These are phyloP conservation scores for Cervus canadensis DNA, from an alignment of 2,113 vertebrate genomes.

Conservation along the genomic window DNA sequence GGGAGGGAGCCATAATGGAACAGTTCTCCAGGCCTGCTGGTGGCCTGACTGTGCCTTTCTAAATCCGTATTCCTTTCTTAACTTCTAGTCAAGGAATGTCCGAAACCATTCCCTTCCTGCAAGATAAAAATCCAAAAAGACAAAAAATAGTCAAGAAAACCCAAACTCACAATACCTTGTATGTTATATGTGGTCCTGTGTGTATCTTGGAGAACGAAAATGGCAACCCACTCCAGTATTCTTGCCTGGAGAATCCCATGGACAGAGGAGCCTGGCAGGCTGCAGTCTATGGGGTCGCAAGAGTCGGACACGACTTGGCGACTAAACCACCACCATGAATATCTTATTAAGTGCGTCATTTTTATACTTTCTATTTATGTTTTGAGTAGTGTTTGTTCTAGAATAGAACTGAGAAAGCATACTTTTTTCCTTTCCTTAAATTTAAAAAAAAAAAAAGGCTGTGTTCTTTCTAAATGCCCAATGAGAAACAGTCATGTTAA, in stretches of 20 bases:
- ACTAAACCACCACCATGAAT: background rate
- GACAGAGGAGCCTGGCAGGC: background rate
- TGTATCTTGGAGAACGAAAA: background rate
- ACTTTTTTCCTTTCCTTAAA: background rate
- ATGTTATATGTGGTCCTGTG: background rate
- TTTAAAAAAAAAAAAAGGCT: background rate
- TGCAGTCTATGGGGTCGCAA: background rate
- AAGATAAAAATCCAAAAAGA: background rate
- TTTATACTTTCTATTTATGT: background rate
- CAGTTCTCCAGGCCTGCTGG: background rate
- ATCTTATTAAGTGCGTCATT: background rate
- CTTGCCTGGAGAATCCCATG: background rate
- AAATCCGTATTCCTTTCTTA: background rate
- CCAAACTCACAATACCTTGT: background rate
- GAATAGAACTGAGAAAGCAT: background rate
- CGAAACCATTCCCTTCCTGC: background rate
- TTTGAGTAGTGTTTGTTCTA: background rate
- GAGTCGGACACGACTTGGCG: background rate
- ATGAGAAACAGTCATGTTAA: background rate
- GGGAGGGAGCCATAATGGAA: rapidly evolving
- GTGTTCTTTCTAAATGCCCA: background rate
- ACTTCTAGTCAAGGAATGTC: background rate
- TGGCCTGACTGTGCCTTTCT: background rate
- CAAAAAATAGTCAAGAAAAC: background rate
- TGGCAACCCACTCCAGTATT: background rate